Evolutionary conservation across 2,888 invertebrate species (phyloP), one percentile per base, ranked within the genome.

Genomic region (Eupeodes luniger): DNA sequence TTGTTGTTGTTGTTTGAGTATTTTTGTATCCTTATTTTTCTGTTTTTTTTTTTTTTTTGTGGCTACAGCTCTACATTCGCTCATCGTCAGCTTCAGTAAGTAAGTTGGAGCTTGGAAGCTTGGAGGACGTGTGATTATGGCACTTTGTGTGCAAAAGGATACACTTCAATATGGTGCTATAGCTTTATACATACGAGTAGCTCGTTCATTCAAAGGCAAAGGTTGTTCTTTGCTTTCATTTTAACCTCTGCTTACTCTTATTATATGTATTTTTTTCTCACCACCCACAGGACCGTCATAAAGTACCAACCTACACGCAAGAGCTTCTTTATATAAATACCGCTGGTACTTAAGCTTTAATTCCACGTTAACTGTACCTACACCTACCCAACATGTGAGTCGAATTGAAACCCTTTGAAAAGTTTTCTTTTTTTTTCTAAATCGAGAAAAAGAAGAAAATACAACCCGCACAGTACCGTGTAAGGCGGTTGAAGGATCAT

Each of bases 341-440:
- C 61, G 75, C 61, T 53, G 75, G 59, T 81, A 81, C 81, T 69
- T 81, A 81, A 69, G 76, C 53, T 81, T 76, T 76, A 69, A 81
- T 76, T 76, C 51, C 62, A 81, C 69, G 47, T 47, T 57, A 14
- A 47, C 72, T 57, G 16, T 61, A 16, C 62, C 12, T n/a, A 7
- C 7, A 27, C n/a, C 6, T 14, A n/a, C 6, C 12, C 16, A 0
- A n/a, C n/a, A 53, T 5, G 53, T 12, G 62, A 57, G 5, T 51
- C 57, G 67, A 64, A 19, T 14, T 27, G 57, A 12, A 19, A 76
- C 55, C 69, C 62, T 81, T 81, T 76, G 62, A 64, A 36, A 6
- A 44, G 19, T 53, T 59, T 19, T 19, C 11, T 69, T 36, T 55
- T 40, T 40, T 81, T 55, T 59, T 19, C 36, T 1, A n/a, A 16